Conservation (phyloP, 1,140 invertebrate species). For the Steinernema feltiae region DNA sequence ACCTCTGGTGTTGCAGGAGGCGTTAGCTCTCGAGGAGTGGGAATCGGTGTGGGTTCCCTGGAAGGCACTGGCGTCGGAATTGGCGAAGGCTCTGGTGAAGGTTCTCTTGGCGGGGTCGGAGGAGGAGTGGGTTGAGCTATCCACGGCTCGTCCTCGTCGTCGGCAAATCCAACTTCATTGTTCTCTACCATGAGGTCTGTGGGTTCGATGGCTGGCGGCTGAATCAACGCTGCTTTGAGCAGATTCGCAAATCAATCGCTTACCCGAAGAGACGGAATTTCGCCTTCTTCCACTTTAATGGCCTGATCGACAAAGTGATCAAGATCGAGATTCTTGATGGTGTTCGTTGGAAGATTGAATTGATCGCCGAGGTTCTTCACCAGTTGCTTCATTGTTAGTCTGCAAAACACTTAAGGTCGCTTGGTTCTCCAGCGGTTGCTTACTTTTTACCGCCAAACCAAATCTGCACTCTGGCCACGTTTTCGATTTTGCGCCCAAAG, state of each 20-base stretch:
- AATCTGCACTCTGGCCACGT: slow-evolving; percentile 53
- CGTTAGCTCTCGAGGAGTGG: neutral
- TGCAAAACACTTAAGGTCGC: no score
- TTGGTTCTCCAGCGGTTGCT: slow-evolving; percentile 15
- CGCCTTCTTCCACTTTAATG: neutral
- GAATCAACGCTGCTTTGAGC: no score
- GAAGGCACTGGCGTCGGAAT: slow-evolving; percentile 17
- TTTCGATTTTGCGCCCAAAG: slow-evolving; percentile 57
- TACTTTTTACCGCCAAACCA: slow-evolving; percentile 57
- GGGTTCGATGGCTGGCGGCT: slow-evolving; percentile 53
- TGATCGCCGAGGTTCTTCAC: slow-evolving; percentile 57
- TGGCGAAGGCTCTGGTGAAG: slow-evolving; percentile 25
- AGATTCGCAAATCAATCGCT: neutral
- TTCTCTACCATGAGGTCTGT: slow-evolving; percentile 43
- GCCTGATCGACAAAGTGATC: slow-evolving; percentile 8
- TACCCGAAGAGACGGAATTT: neutral
- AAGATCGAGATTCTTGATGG: neutral
- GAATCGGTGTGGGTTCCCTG: slow-evolving; percentile 26
- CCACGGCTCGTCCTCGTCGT: slow-evolving; percentile 45
- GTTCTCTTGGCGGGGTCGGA: slow-evolving; percentile 23
- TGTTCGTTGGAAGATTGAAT: slow-evolving; percentile 45
- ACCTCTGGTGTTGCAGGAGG: neutral
- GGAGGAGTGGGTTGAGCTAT: slow-evolving; percentile 37
- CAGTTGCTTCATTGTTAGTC: slow-evolving; percentile 55
- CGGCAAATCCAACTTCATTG: slow-evolving; percentile 44